Conservation (phyloP, 2,797 vertebrate species). For the Myotis myotis region DNA sequence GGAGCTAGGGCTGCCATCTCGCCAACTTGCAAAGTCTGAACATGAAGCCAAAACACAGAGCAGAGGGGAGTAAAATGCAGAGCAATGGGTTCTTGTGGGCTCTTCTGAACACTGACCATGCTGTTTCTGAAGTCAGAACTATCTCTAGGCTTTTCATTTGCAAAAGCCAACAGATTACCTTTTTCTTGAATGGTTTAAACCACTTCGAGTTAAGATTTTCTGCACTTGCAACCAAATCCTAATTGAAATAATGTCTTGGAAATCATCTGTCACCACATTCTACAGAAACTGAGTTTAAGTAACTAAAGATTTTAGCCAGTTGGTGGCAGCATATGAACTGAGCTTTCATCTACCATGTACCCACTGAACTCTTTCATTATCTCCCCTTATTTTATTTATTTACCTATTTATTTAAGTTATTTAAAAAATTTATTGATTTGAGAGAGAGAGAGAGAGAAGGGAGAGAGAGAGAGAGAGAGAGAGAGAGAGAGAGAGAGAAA, state of each 20-base stretch:
- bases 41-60: background rate
- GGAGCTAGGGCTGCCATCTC: background rate
- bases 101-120: background rate
- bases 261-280: background rate
- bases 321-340: background rate
- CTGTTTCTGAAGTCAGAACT: background rate
- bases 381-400: background rate
- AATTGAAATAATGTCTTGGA: background rate
- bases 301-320: background rate
- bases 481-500: background rate
- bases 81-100: background rate
- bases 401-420: background rate
- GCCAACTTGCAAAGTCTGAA: background rate
- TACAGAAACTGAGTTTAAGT: background rate
- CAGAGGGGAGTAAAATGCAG: background rate
- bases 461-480: too few species aligned
- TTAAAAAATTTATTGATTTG: background rate
- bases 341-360: background rate
- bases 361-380: background rate
- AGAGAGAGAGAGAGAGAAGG: background rate
- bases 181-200: background rate
- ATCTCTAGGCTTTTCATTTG: background rate
- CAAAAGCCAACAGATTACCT: background rate
- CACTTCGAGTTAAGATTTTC: background rate
- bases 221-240: slow-evolving; percentile 17